Base-by-base conservation (phyloP, 2,797 vertebrate species). In the Loriculus beryllinus region DNA sequence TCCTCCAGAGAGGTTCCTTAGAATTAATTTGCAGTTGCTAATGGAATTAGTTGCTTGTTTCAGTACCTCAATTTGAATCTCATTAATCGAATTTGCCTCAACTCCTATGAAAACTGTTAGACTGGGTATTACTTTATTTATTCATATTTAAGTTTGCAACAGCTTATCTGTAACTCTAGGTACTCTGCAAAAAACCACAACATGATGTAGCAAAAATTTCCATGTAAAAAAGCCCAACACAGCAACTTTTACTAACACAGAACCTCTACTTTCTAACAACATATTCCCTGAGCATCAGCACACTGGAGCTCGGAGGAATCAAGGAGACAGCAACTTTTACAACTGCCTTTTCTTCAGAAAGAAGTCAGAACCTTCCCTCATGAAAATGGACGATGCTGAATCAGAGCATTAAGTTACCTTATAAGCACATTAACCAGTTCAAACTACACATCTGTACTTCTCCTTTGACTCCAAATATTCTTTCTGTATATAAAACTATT, bases 11-110 rank as follows among this genome's bases (percentile, higher is more conserved):
- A 87, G 35, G 40, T 17, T 92, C 57, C 72, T 65, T 28, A 59
- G 79, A 82, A 94, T 87, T 92, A 82, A 95, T 92, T 71, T 90
- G 71, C 52, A 74, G 39, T 42, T 80, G 78, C 42, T 93, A 96
- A 95, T 37, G 20, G 76, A 90, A 82, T 94, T 75, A 91, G 68
- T 76, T 93, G 52, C 76, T 92, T 94, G 88, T 94, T 96, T 83
- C 93, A 79, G 47, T 86, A 90, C 67, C 57, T 93, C 56, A 56
- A 42, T 64, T 92, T 92, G 91, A 94, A 91, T 91, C 54, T 83
- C 78, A 89, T 83, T 93, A 86, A 93, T 82, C 63, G 85, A 75
- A 93, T 95, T 82, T 81, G 48, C 75, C 89, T 82, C 56, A 76
- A 88, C 51, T 89, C 56, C 63, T 72, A 39, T 2, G 29, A 74